These are phyloP conservation scores for Sarcoramphus papa DNA, from an alignment of 2,797 vertebrate species.

Conservation along the genomic window DNA sequence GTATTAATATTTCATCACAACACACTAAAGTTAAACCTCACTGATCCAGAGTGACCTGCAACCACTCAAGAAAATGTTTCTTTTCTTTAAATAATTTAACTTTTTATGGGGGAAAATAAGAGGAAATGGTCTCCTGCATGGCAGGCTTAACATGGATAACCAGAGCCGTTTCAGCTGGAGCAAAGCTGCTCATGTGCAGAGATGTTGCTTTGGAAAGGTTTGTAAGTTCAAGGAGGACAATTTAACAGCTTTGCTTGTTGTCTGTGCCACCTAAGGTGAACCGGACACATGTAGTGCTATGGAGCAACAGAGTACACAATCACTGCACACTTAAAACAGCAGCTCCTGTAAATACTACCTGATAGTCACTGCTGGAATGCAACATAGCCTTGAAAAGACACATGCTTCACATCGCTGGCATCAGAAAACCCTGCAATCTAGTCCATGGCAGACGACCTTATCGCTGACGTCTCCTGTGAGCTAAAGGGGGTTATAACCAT, in stretches of 20 bases:
- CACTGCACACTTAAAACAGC: not conserved
- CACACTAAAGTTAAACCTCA: slow-evolving; percentile 71
- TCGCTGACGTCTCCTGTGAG: not conserved
- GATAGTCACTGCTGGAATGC: not conserved
- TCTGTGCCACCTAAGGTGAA: not conserved
- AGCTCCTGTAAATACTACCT: not conserved
- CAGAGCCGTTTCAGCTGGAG: not conserved
- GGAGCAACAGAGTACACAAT: not conserved
- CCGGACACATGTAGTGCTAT: not conserved
- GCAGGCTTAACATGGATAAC: slow-evolving; percentile 51
- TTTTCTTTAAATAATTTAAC: slow-evolving; percentile 70
- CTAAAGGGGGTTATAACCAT: not conserved
- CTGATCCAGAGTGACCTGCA: slow-evolving; percentile 75
- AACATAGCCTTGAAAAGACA: not conserved
- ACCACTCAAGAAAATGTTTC: slow-evolving; percentile 73
- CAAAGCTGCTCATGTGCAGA: not conserved
- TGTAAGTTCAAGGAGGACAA: slow-evolving; percentile 13
- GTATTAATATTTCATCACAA: slow-evolving; percentile 78
- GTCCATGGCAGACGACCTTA: not conserved
- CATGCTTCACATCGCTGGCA: not conserved
- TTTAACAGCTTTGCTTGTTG: not conserved
- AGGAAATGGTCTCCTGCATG: slow-evolving; percentile 27
- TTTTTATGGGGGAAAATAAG: slow-evolving; percentile 56
- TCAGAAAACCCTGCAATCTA: not conserved
- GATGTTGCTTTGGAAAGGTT: not conserved